These are phyloP conservation scores for Drosophila malerkotliana DNA, from an alignment of 1,140 invertebrate species.

Conservation along the genomic window DNA sequence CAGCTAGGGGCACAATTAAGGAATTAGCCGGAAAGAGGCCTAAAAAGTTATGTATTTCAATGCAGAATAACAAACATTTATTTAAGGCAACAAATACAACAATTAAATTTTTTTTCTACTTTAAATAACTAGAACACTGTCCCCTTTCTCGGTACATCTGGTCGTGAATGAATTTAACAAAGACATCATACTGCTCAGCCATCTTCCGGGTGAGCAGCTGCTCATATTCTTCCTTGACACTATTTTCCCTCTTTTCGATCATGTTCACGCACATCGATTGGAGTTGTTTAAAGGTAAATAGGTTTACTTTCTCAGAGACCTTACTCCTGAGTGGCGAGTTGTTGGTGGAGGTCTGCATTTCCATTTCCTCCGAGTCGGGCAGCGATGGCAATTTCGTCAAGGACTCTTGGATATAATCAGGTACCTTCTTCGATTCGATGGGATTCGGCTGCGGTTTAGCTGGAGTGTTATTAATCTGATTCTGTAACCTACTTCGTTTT, in stretches of 20 bases:
- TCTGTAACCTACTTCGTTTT: not conserved
- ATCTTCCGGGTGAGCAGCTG: not conserved
- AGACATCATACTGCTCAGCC: slow-evolving; percentile 31
- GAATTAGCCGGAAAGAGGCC: not conserved
- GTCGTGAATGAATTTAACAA: slow-evolving; percentile 37
- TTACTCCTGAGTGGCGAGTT: not conserved
- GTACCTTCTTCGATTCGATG: not conserved
- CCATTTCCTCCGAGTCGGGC: not conserved
- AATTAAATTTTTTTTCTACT: not conserved
- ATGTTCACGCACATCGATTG: slow-evolving; percentile 4
- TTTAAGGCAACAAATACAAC: not conserved
- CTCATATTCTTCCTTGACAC: slow-evolving; percentile 11
- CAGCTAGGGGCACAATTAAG: slow-evolving; percentile 1
- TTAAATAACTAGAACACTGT: slow-evolving; percentile 8
- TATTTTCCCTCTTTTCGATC: slow-evolving; percentile 14
- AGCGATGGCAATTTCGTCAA: not conserved
- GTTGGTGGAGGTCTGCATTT: not conserved
- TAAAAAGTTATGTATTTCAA: not conserved
- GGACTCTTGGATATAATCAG: not conserved
- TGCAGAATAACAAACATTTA: not conserved
- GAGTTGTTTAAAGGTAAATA: slow-evolving; percentile 12
- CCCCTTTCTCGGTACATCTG: slow-evolving; percentile 14
- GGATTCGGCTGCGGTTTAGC: not conserved
- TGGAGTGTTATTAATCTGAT: not conserved
- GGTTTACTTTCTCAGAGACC: not conserved